Evolutionary conservation across 2,797 vertebrate species (phyloP), one percentile per base, ranked within the genome.

Genomic region (Aldrovandia affinis): DNA sequence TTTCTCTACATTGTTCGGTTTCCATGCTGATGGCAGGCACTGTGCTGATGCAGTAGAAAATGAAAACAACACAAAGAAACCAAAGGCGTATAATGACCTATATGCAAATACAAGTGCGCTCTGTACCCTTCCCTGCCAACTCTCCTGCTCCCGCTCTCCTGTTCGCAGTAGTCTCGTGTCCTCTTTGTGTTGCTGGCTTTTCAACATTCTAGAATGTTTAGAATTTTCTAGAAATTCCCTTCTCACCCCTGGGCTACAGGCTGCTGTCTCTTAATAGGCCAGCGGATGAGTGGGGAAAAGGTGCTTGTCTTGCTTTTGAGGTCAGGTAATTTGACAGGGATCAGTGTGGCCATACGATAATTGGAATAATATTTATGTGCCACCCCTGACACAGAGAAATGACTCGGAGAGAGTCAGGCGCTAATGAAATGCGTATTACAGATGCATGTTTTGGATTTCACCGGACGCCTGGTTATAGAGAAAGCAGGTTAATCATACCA

Each of bases 351-450:
- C 85, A 87, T 86, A 85, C 89, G 92, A 92, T 94, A 94, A 94
- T 94, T 94, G 91, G 92, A 91, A 90, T 92, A 94, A 90, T 91
- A 91, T 93, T 93, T 92, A 91, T 68, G 87, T 89, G 90, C 91
- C 92, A 89, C 80, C 87, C 90, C 89, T 93, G 91, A 92, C 91
- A 91, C 89, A 85, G 89, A 89, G 63, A 89, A 68, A 81, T 70
- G 30, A 50, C 68, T 81, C 52, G 20, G 50, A 30, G 5, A 28
- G 80, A 52, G 28, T 77, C 28, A 70, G 78, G 81, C 39, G 68
- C 68, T 73, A 73, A 73, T 73, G 18, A 73, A 73, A 73, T 42
- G 68, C 18, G 20, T 8, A 42, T 54, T 84, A 85, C 44, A 82
- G 85, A 83, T 30, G 30, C 77, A 54, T 82, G 85, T 73, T 84